Conservation (phyloP, 2,113 vertebrate species). For the Pavo muticus region DNA sequence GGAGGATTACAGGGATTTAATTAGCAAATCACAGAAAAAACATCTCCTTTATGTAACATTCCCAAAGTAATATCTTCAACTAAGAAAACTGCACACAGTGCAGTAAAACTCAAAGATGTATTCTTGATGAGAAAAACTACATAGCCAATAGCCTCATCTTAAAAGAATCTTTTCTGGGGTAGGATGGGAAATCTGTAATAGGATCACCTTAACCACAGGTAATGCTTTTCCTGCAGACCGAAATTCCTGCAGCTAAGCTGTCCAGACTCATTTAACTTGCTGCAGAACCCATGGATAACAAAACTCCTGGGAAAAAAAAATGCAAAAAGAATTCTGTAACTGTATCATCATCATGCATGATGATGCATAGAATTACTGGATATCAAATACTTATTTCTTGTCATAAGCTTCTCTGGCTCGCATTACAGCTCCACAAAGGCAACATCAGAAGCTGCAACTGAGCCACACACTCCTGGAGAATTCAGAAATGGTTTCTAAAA, state of each 20-base stretch:
- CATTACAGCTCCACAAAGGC: background rate
- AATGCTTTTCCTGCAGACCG: background rate
- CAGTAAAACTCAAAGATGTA: background rate
- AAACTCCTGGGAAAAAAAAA: constrained; percentile 41
- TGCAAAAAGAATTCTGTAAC: background rate
- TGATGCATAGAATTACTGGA: background rate
- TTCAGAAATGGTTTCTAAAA: constrained; percentile 15
- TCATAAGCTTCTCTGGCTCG: constrained; percentile 1
- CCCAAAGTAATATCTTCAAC: background rate
- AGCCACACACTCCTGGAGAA: background rate
- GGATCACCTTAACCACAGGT: constrained; percentile 49
- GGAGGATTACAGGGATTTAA: background rate
- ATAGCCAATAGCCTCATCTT: background rate
- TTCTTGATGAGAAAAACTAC: background rate
- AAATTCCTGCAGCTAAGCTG: constrained; percentile 21
- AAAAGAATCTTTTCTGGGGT: background rate
- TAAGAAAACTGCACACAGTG: background rate
- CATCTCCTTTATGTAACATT: background rate
- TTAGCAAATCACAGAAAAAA: background rate
- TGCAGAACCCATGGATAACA: background rate
- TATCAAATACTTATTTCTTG: constrained; percentile 12
- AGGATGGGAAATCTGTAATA: background rate
- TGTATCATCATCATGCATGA: background rate
- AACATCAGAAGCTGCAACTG: background rate
- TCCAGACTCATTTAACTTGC: constrained; percentile 34